Percentiles rank a stretch among this genome's conserved stretches.
phyloP scores from a whole-genome alignment of 2,888 invertebrate species.

The Caenorhabditis panamensis region DNA sequence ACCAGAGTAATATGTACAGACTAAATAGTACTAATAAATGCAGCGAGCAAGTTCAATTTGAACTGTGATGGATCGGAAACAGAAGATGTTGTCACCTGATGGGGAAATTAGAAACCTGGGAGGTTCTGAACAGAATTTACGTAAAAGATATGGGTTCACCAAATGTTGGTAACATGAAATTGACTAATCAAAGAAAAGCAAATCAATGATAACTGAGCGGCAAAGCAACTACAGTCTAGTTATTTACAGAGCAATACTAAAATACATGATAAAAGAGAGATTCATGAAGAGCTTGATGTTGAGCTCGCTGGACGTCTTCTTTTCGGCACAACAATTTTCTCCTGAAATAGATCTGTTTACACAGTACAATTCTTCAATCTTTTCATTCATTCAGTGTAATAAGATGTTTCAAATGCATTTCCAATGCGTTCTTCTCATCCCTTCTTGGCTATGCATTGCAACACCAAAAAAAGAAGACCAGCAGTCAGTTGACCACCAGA shows the following conservation, averaged over 20 bases:
- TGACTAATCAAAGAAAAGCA: constrained; percentile 22
- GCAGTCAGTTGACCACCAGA: constrained; percentile 21
- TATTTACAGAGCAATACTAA: constrained; percentile 18
- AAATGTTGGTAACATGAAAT: constrained; percentile 55
- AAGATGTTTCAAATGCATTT: constrained; percentile 8
- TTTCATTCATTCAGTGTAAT: not conserved
- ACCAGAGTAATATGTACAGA: constrained; percentile 16
- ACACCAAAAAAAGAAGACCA: constrained; percentile 7
- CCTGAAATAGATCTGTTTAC: constrained; percentile 27
- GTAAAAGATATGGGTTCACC: constrained; percentile 47
- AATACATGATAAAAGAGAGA: not conserved
- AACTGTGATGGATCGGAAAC: constrained; percentile 17
- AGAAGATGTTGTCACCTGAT: constrained; percentile 36
- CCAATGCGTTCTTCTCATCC: constrained; percentile 18
- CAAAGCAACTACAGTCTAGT: constrained; percentile 31
- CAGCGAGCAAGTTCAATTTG: not conserved
- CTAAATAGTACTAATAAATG: constrained; percentile 31
- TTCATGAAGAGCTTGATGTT: constrained; percentile 52
- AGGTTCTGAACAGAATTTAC: constrained; percentile 36
- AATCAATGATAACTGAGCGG: constrained; percentile 15
- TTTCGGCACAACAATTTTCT: constrained; percentile 57
- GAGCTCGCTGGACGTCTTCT: constrained; percentile 58
- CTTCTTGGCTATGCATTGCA: constrained; percentile 25
- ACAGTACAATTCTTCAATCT: not conserved
- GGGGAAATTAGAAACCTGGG: constrained; percentile 32